Base-by-base conservation (phyloP, 2,797 vertebrate species). In the Hylomyscus alleni region DNA sequence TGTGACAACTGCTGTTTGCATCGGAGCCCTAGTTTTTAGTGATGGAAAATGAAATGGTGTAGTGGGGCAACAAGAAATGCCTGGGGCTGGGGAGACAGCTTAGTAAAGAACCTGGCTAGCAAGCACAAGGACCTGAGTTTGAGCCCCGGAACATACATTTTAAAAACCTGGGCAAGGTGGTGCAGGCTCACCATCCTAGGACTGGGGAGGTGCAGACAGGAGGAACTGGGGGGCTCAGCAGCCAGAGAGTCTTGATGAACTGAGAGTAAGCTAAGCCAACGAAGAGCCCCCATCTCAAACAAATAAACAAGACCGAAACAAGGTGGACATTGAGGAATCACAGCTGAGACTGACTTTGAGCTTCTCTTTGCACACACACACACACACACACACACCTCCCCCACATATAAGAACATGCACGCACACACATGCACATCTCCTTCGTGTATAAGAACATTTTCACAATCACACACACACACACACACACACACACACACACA, bases 1-100 rank as follows among this genome's bases (percentile, higher is more conserved):
- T 9, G 34, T 62, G n/a, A n/a, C 0, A 31, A 29, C 44, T 1
- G 76, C 50, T 65, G 10, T 26, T 72, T 65, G 87, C 67, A 15
- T 65, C 50, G 4, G 9, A 44, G 37, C 24, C 81, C 73, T 78
- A 3, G 0, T 78, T 91, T 50, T 29, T 1, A 47, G 93, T 0
- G 22, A 91, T 54, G 76, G 1, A n/a, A 89, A 60, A 73, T 10
- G 91, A 95, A 87, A 67, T 3, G 3, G 75, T 13, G 1, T 47
- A 4, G 8, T 50, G 6, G 37, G 20, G 22, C 0, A 0, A 3
- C 11, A 47, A 34, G 76, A 34, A 8, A 12, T 0, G 4, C 12
- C 37, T 19, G 65, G n/a, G 58, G 34, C 37, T 56, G 67, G n/a
- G 24, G 52, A 44, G 85, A 40, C 50, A 31, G 22, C 34, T 72